Evolutionary conservation across 1,140 invertebrate species (phyloP), one percentile per base, ranked within the genome.

Genomic region (Drosophila ironensis): DNA sequence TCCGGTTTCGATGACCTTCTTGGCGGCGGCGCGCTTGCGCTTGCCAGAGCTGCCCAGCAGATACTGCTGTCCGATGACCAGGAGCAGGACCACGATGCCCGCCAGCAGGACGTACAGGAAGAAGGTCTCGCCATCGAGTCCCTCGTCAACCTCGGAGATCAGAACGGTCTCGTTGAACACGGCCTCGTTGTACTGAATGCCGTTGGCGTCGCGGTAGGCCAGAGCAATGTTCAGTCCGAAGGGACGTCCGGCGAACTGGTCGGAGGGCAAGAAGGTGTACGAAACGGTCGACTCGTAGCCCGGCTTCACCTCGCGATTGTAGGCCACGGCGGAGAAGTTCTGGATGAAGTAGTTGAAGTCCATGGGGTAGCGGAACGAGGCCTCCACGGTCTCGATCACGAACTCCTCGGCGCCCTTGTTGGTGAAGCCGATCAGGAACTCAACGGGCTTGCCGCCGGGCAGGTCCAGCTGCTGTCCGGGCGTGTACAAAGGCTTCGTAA

Each of bases 121-220:
- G 92, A 99, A 96, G 19, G 98, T 99, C 93, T 99, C 98, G 30
- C 97, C 97, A 91, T 99, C 98, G 9, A 99, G 92, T 59, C 98
- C 98, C 91, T 99, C 98, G 72, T 99, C 98, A 35, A 99, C 92
- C 91, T 99, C 98, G 24, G 98, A 93, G 68, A 99, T 97, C 90
- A 97, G 96, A 4, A 99, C 93, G n/a, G 98, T 99, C 91, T 99
- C 97, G 91, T 99, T 99, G 92, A 97, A 99, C 0, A 99, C 97
- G 60, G 98, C 96, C 91, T 98, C 97, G 81, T 94, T 92, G 89
- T 92, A 97, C 40, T 92, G 90, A 41, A 92, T 91, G 27, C 93
- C 93, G 74, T 91, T 91, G 66, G 92, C 90, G 92, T 99, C 98
- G 90, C 94, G 95, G 91, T 99, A 99, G 74, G 95, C 95, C 2